These are phyloP conservation scores for Leptoteleia sp. DNA, from an alignment of 1,140 invertebrate genomes.

Conservation along the genomic window DNA sequence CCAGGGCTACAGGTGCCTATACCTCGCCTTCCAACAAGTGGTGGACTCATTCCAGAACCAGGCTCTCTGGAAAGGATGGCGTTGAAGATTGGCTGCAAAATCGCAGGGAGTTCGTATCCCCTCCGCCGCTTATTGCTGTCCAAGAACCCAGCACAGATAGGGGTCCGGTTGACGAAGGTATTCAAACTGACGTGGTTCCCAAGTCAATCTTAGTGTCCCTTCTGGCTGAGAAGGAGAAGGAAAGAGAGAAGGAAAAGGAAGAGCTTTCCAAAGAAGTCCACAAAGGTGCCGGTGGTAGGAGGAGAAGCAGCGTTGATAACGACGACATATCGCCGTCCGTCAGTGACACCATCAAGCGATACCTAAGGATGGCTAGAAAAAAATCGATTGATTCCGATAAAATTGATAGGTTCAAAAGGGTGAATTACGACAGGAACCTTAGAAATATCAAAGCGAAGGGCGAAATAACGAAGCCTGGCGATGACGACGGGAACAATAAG, in stretches of 20 bases:
- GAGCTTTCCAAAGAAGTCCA: slow-evolving; percentile 67
- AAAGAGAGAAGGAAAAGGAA: slow-evolving; percentile 64
- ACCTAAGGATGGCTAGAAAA: slow-evolving; percentile 91
- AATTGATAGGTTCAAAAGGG: slow-evolving; percentile 90
- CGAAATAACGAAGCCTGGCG: slow-evolving; percentile 87
- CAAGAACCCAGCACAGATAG: slow-evolving; percentile 83
- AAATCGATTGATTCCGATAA: slow-evolving; percentile 91
- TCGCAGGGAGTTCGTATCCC: slow-evolving; percentile 72
- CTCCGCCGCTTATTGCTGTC: slow-evolving; percentile 86
- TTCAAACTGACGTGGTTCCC: slow-evolving; percentile 84
- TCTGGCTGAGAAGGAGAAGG: slow-evolving; percentile 69
- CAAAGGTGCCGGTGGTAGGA: slow-evolving; percentile 76
- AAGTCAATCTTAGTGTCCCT: slow-evolving; percentile 81
- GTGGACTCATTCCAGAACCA: slow-evolving; percentile 76
- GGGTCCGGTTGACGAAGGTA: slow-evolving; percentile 79
- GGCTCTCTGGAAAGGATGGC: slow-evolving; percentile 62
- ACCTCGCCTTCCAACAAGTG: slow-evolving; percentile 75
- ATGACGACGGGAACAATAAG: slow-evolving; percentile 87
- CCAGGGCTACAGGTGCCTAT: slow-evolving; percentile 77
- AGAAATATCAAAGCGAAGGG: slow-evolving; percentile 91
- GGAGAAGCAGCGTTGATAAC: slow-evolving; percentile 88
- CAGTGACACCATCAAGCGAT: slow-evolving; percentile 91
- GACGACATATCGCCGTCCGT: slow-evolving; percentile 92
- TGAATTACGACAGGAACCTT: slow-evolving; percentile 93
- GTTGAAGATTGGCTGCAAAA: slow-evolving; percentile 44